Conservation (phyloP, 2,113 vertebrate genomes). For the Rhea pennata region DNA sequence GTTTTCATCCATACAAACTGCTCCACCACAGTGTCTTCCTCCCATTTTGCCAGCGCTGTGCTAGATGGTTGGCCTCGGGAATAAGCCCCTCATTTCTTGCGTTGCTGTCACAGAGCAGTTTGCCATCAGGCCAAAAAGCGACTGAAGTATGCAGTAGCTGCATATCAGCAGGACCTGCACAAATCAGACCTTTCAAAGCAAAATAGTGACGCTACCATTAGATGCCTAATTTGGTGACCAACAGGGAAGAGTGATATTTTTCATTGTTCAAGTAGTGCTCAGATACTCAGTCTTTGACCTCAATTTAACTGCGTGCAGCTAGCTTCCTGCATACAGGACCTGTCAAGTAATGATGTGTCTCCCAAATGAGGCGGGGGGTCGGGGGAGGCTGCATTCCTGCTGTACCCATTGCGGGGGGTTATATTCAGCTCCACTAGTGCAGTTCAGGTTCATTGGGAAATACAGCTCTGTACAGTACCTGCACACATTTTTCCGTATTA, state of each 20-base stretch:
- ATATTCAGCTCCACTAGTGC: background rate
- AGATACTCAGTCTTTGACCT: background rate
- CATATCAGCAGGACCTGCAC: background rate
- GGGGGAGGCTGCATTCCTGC: background rate
- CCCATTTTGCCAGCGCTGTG: background rate
- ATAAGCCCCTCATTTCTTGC: background rate
- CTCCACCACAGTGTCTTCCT: background rate
- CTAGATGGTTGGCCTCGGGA: background rate
- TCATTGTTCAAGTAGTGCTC: background rate
- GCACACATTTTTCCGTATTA: background rate
- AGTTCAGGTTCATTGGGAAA: background rate
- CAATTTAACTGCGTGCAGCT: background rate
- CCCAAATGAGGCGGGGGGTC: background rate
- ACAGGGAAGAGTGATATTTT: background rate
- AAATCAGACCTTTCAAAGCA: background rate
- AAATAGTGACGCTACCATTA: background rate
- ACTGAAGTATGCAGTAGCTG: background rate
- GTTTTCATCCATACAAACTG: background rate
- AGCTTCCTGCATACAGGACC: background rate
- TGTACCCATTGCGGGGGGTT: background rate
- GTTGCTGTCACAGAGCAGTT: background rate
- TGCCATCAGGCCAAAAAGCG: background rate
- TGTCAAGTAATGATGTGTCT: background rate
- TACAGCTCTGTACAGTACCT: background rate
- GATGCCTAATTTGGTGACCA: background rate